These are phyloP conservation scores for Mustela erminea DNA, from an alignment of 2,797 vertebrate species.

Conservation along the genomic window DNA sequence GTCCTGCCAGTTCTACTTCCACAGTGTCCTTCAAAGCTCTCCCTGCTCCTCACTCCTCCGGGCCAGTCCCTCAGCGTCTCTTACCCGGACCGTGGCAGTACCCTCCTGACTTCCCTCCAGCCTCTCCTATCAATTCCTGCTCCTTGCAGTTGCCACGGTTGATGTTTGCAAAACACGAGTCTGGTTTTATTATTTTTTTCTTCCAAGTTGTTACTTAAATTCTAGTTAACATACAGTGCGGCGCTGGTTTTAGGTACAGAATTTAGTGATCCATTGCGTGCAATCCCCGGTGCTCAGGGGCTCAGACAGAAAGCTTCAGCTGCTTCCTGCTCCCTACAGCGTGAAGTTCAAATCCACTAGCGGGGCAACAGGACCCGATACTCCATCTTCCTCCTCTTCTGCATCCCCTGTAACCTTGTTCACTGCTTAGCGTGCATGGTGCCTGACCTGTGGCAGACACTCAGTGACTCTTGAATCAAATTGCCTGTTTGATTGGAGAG, in stretches of 20 bases:
- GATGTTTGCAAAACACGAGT: neutral
- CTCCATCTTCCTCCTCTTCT: neutral
- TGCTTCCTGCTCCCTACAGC: neutral
- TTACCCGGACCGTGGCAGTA: neutral
- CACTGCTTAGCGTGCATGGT: neutral
- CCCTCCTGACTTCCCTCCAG: neutral
- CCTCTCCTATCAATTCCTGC: neutral
- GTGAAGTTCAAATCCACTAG: neutral
- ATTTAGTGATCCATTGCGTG: neutral
- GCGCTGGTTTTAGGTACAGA: neutral
- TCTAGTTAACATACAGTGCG: neutral
- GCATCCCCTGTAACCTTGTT: neutral
- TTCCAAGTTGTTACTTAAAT: neutral
- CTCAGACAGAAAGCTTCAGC: neutral
- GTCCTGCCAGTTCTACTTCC: neutral
- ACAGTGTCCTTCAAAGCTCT: neutral
- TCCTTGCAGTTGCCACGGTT: neutral
- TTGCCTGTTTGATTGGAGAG: rapidly evolving
- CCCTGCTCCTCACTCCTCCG: rapidly evolving
- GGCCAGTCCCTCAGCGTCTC: neutral
- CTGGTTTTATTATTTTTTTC: neutral
- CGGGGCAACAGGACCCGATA: no score
- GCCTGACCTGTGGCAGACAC: neutral
- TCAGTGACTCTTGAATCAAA: neutral
- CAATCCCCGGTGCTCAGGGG: neutral